phyloP scores from a whole-genome alignment of 37 sponge, comb jelly and placozoan species.

The Halichondria panicea region DNA sequence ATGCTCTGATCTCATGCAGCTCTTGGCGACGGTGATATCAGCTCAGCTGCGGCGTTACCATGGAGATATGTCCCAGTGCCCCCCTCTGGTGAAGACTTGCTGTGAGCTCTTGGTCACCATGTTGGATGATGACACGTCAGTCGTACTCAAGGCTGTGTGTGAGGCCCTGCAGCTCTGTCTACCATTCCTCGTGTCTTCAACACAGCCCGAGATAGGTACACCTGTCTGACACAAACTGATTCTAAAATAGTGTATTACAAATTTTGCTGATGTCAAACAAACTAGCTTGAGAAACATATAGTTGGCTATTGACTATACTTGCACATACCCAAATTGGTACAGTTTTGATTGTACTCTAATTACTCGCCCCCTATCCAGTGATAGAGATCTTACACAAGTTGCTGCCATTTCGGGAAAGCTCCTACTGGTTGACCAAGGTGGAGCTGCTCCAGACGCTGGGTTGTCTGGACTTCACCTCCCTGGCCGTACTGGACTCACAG shows the following conservation, averaged over 20 bases:
- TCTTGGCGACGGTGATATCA: constrained; percentile 30
- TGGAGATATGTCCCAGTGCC: constrained; percentile 9
- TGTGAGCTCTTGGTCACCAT: constrained; percentile 1
- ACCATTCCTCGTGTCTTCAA: constrained; percentile 13
- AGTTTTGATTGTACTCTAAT: too few relatives aligned
- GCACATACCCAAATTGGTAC: too few relatives aligned
- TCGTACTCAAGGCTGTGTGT: constrained; percentile 73
- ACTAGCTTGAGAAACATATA: background rate
- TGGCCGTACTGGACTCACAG: constrained; percentile 14
- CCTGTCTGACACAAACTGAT: background rate
- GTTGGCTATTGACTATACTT: too few relatives aligned
- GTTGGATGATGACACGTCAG: constrained; percentile 35
- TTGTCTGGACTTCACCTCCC: constrained; percentile 25
- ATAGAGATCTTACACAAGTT: constrained; percentile 45
- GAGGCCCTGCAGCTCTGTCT: constrained; percentile 62
- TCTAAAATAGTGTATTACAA: background rate
- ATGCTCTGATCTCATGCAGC: constrained; percentile 11
- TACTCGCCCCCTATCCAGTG: too few relatives aligned
- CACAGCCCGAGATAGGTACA: constrained; percentile 14
- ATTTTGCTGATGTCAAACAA: background rate
- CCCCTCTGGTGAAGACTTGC: constrained; percentile 17
- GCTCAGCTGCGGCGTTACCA: constrained; percentile 3
- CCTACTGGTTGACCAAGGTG: constrained; percentile 78
- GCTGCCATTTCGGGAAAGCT: constrained; percentile 49
- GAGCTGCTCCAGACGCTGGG: constrained; percentile 59